These are phyloP conservation scores for Solea senegalensis DNA, from an alignment of 2,113 vertebrate species.

Conservation along the genomic window DNA sequence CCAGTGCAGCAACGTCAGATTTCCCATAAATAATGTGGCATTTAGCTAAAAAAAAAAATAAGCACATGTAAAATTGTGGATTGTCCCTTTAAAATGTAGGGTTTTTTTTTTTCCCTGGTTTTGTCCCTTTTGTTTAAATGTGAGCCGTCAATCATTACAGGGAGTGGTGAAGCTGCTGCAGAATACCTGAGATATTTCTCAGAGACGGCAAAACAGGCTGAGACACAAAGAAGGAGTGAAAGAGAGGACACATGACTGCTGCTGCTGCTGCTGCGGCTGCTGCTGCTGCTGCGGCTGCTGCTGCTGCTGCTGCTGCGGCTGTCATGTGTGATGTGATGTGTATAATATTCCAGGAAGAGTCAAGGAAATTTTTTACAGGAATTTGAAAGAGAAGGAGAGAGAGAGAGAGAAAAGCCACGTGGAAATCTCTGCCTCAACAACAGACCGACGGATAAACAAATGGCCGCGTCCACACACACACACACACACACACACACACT, in stretches of 20 bases:
- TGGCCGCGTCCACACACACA: slow-evolving; percentile 9
- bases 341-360: neutral
- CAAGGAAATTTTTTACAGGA: slow-evolving; percentile 18
- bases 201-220: slow-evolving; percentile 58
- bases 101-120: too few relatives aligned
- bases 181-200: slow-evolving; percentile 68
- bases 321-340: too few relatives aligned
- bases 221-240: slow-evolving; percentile 31
- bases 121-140: neutral
- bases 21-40: neutral
- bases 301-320: too few relatives aligned
- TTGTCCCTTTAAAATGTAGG: slow-evolving; percentile 16
- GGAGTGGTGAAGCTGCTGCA: slow-evolving; percentile 24
- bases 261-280: neutral
- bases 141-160: slow-evolving; percentile 24
- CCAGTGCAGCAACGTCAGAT: too few relatives aligned
- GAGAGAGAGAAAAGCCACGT: slow-evolving; percentile 21
- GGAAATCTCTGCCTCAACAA: slow-evolving; percentile 13
- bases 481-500: slow-evolving; percentile 26
- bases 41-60: neutral
- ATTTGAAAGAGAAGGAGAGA: neutral
- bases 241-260: too few relatives aligned
- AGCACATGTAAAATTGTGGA: neutral
- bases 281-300: neutral
- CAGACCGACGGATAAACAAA: slow-evolving; percentile 62